Percentiles rank a stretch among this genome's conserved stretches.
Conservation (phyloP, 1,140 invertebrate genomes). For the Temnothorax nylanderi region DNA sequence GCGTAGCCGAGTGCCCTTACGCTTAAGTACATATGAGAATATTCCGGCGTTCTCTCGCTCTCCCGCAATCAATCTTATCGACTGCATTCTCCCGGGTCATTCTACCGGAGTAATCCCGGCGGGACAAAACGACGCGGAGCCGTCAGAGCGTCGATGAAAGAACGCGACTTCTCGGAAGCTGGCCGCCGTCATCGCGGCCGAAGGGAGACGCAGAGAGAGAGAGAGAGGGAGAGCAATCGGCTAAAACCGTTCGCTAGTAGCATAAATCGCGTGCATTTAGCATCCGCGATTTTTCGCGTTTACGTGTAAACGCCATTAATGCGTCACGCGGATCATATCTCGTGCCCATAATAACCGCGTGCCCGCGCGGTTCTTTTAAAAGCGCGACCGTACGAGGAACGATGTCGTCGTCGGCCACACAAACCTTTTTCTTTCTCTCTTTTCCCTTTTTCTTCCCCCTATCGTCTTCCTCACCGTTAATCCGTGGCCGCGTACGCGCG, state of each 20-base stretch:
- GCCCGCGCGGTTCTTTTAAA: slow-evolving; percentile 72
- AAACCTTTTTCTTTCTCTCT: slow-evolving; percentile 22
- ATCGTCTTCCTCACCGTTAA: slow-evolving; percentile 55
- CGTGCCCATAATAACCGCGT: slow-evolving; percentile 62
- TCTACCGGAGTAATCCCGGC: slow-evolving; percentile 39
- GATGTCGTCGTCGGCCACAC: slow-evolving; percentile 32
- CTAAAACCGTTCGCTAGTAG: slow-evolving; percentile 77
- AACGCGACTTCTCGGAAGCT: slow-evolving; percentile 57
- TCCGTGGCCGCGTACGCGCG: slow-evolving; percentile 51
- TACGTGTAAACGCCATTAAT: slow-evolving; percentile 67
- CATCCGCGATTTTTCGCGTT: slow-evolving; percentile 72
- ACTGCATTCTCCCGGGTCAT: slow-evolving; percentile 42
- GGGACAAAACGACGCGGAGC: slow-evolving; percentile 47
- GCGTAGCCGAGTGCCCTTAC: slow-evolving; percentile 13
- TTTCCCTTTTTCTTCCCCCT: not conserved
- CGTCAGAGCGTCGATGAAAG: slow-evolving; percentile 51
- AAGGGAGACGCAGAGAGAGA: not conserved
- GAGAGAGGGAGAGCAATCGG: not conserved
- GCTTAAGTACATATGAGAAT: slow-evolving; percentile 44
- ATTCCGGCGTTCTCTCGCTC: slow-evolving; percentile 32
- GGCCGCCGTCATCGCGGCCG: not conserved
- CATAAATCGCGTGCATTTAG: slow-evolving; percentile 77
- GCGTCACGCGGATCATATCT: slow-evolving; percentile 74
- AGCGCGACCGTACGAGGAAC: slow-evolving; percentile 41
- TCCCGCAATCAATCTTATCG: slow-evolving; percentile 51